phyloP scores from a whole-genome alignment of 2,888 invertebrate species.

The Acleris literana region DNA sequence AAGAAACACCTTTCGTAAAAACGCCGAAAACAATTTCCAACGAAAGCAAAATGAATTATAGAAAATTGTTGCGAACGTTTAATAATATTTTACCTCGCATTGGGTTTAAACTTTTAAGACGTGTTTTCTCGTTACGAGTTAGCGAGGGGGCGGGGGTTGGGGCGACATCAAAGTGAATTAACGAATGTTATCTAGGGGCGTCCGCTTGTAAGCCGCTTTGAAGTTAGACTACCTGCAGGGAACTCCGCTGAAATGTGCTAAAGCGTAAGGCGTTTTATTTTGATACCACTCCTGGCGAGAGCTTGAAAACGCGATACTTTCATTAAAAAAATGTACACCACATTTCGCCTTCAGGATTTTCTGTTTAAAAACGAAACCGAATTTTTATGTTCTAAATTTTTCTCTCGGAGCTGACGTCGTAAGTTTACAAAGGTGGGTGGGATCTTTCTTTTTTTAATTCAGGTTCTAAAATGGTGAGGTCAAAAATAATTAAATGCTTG shows the following conservation, averaged over 20 bases:
- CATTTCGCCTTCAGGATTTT: slow-evolving; percentile 35
- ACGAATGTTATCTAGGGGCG: slow-evolving; percentile 82
- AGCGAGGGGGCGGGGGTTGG: slow-evolving; percentile 52
- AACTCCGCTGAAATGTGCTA: slow-evolving; percentile 65
- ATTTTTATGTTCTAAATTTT: slow-evolving; percentile 44
- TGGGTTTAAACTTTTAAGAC: slow-evolving; percentile 76
- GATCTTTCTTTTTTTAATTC: slow-evolving; percentile 62
- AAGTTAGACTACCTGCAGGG: slow-evolving; percentile 75
- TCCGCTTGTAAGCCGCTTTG: slow-evolving; percentile 81
- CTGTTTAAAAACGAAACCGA: slow-evolving; percentile 24
- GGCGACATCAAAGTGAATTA: slow-evolving; percentile 82
- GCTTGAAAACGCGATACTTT: slow-evolving; percentile 41
- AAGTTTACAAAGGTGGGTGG: slow-evolving; percentile 51
- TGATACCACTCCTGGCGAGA: slow-evolving; percentile 52
- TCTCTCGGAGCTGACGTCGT: slow-evolving; percentile 46
- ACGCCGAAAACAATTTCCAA: slow-evolving; percentile 65
- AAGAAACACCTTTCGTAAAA: slow-evolving; percentile 50
- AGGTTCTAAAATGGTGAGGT: slow-evolving; percentile 58
- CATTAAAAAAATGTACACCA: slow-evolving; percentile 39
- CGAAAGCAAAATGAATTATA: slow-evolving; percentile 59
- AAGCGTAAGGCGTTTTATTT: slow-evolving; percentile 67
- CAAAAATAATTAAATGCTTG: slow-evolving; percentile 55
- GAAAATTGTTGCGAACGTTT: slow-evolving; percentile 69
- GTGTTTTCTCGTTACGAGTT: slow-evolving; percentile 74
- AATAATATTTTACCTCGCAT: slow-evolving; percentile 69